These are phyloP conservation scores for Lysiphlebus fabarum DNA, from an alignment of 1,140 invertebrate genomes.

Conservation along the genomic window DNA sequence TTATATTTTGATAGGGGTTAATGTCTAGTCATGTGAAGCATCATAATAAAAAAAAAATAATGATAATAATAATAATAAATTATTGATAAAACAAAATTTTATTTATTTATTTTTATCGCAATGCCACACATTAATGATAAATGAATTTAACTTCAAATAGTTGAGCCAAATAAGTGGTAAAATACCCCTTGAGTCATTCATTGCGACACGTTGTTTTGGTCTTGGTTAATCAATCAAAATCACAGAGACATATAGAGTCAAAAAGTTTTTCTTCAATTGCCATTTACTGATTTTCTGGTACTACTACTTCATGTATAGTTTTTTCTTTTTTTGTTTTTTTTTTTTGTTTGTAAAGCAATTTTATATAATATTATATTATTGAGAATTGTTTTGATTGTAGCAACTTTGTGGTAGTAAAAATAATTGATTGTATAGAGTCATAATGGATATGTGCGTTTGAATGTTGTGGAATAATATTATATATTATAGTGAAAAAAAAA, in stretches of 20 bases:
- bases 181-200: slow-evolving; percentile 15
- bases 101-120: slow-evolving; percentile 16
- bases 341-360: not conserved
- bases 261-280: slow-evolving; percentile 22
- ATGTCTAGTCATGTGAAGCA: not conserved
- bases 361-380: not conserved
- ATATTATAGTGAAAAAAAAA: not conserved
- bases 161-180: slow-evolving; percentile 3
- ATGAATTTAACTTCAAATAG: slow-evolving; percentile 19
- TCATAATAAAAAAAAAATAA: no score
- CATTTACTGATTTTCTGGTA: slow-evolving; percentile 18
- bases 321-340: not conserved
- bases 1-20: not conserved
- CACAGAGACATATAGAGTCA: slow-evolving; percentile 2
- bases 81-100: no score
- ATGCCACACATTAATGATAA: slow-evolving; percentile 16
- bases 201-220: slow-evolving; percentile 21
- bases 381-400: not conserved
- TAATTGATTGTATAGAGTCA: not conserved
- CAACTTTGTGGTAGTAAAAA: not conserved
- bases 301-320: not conserved
- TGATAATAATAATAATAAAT: no score
- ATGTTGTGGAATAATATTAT: not conserved
- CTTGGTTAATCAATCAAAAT: slow-evolving; percentile 26
- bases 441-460: not conserved